These are phyloP conservation scores for Apis dorsata DNA, from an alignment of 1,140 invertebrate species.

Conservation along the genomic window DNA sequence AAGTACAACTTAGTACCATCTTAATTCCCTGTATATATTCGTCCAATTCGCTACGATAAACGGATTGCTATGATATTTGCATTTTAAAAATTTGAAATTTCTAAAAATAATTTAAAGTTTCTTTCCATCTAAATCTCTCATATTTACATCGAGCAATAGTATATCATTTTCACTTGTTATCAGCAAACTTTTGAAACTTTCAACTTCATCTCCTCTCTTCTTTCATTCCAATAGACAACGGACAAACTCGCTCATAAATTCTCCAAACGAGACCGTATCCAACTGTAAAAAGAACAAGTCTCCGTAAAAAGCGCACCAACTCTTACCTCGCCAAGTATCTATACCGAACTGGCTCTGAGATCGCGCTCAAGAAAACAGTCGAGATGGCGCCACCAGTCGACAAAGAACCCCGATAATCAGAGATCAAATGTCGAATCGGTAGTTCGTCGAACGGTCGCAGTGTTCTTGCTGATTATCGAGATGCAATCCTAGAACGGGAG, in stretches of 20 bases:
- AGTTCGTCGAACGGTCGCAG: constrained; percentile 18
- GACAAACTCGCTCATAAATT: background rate
- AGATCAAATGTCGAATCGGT: constrained; percentile 46
- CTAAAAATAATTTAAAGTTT: too few relatives aligned
- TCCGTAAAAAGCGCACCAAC: background rate
- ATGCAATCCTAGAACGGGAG: constrained; percentile 10
- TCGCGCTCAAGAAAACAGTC: background rate
- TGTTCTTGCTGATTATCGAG: constrained; percentile 33
- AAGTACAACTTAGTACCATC: background rate
- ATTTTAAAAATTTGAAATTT: too few relatives aligned
- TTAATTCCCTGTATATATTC: background rate
- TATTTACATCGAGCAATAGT: background rate
- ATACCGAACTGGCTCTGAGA: background rate
- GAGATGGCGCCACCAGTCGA: background rate
- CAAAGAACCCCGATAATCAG: constrained; percentile 46
- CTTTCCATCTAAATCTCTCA: too few relatives aligned
- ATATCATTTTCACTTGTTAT: background rate
- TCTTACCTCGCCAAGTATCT: background rate
- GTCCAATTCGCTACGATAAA: background rate
- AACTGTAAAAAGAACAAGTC: background rate
- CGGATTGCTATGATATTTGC: too few relatives aligned
- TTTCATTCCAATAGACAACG: background rate
- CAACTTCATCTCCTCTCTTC: background rate
- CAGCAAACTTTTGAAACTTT: background rate
- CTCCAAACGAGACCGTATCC: background rate